phyloP scores from a whole-genome alignment of 2,797 vertebrate genomes.

The Rousettus madagascariensis region DNA sequence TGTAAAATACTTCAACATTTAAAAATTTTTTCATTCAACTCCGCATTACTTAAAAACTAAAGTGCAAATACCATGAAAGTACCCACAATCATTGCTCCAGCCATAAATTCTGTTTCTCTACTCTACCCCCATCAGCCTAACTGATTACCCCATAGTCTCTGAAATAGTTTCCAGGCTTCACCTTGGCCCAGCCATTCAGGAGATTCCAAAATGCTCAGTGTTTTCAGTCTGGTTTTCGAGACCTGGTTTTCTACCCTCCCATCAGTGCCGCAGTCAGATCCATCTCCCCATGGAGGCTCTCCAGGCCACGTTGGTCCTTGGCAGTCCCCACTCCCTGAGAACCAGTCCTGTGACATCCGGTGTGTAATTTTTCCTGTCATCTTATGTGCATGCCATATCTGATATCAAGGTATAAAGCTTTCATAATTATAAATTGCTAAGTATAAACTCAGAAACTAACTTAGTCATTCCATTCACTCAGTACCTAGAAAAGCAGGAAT shows the following conservation, averaged over 20 bases:
- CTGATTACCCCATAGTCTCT: not conserved
- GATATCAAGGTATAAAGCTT: not conserved
- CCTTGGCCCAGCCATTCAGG: not conserved
- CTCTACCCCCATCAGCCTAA: not conserved
- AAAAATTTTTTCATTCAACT: not conserved
- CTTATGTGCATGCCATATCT: not conserved
- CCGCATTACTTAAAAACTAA: not conserved
- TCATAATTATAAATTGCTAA: not conserved
- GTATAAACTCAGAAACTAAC: not conserved
- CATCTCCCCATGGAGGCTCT: not conserved
- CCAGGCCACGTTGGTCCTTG: not conserved
- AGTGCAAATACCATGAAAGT: not conserved
- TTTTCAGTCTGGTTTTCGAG: not conserved
- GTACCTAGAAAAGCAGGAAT: not conserved
- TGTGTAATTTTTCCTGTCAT: not conserved
- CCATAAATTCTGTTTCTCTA: not conserved
- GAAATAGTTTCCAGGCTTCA: not conserved
- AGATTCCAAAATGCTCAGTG: not conserved
- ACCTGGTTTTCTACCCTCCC: not conserved
- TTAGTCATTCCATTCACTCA: not conserved
- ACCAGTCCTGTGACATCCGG: rapidly evolving
- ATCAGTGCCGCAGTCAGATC: not conserved
- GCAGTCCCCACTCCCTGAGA: not conserved
- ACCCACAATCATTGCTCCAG: not conserved
- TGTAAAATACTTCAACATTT: not conserved